Evolutionary conservation across 2,113 vertebrate species (phyloP), one percentile per base, ranked within the genome.

Genomic region (Hippocampus comes): DNA sequence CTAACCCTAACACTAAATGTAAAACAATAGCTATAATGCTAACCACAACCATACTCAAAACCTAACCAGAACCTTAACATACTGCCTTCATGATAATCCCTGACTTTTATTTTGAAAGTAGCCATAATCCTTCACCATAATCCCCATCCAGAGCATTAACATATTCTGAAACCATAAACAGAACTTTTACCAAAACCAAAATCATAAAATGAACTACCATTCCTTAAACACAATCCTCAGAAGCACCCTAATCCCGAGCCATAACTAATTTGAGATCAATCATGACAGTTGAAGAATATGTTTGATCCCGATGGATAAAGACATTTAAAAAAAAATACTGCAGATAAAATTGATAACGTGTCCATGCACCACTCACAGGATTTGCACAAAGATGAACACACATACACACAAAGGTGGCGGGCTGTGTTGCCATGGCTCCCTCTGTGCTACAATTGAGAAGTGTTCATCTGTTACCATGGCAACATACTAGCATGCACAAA

Each of bases 341-440:
- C 5, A n/a, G 61, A 63, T 17, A 64, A 64, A 30, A 64, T 14
- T 23, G 17, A 61, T 60, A 17, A 59, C 63, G 42, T 46, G 41
- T 46, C 27, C 63, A 46, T 15, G 41, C 41, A 43, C 11, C 41
- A 2, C 4, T 30, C 18, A 64, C 63, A 20, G 17, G 30, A 20
- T 41, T 34, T 9, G 4, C 30, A 64, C 38, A 64, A 11, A 43
- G 0, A 65, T 18, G 23, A 0, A 63, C 30, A 30, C 30, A 10
- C 9, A 5, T 0, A 30, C 63, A 65, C 21, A 43, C 10, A 27
- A 25, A 48, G 23, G 64, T 18, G 64, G n/a, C n/a, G 14, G 42
- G 43, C 43, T 48, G 43, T 48, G 64, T 66, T 66, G 43, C 64
- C 64, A 66, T 66, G 43, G 42, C 43, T 61, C 42, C 64, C 64